These are phyloP conservation scores for Chelon auratus DNA, from an alignment of 2,797 vertebrate genomes.

Conservation along the genomic window DNA sequence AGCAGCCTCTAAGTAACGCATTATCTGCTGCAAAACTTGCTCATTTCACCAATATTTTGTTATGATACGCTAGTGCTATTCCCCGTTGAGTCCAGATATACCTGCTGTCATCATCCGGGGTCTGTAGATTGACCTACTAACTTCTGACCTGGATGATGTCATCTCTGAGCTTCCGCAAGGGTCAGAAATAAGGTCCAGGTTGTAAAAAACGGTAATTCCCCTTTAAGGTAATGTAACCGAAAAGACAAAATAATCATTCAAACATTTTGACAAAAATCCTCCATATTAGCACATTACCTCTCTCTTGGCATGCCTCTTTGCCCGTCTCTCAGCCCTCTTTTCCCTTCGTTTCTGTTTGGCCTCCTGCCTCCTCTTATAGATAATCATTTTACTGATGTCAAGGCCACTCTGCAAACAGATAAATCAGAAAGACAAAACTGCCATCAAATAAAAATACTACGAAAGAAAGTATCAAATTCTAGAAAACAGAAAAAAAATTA, in stretches of 20 bases:
- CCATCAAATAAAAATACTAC: not conserved
- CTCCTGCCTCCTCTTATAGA: conserved; percentile 91
- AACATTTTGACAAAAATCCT: not conserved
- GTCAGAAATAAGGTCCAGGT: too few species aligned
- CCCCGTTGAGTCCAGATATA: too few species aligned
- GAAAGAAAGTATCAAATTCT: too few species aligned
- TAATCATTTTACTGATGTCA: conserved; percentile 90
- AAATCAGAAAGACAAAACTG: not conserved
- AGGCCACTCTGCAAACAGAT: conserved; percentile 87
- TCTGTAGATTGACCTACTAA: too few species aligned
- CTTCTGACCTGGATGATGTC: too few species aligned
- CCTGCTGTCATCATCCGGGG: too few species aligned
- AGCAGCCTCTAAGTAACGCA: too few species aligned
- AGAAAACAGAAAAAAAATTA: not conserved
- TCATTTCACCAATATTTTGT: too few species aligned
- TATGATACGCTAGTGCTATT: too few species aligned
- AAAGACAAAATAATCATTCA: not conserved
- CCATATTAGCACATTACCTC: conserved; percentile 63
- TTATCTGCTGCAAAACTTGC: too few species aligned
- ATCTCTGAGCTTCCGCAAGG: too few species aligned
- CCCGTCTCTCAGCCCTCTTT: conserved; percentile 83
- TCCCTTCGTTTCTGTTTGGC: conserved; percentile 86
- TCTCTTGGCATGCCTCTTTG: conserved; percentile 83
- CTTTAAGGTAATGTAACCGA: not conserved
- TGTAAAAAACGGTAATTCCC: too few species aligned